Evolutionary conservation across 2,797 vertebrate species (phyloP), one percentile per base, ranked within the genome.

Genomic region (Phataginus tetradactyla): DNA sequence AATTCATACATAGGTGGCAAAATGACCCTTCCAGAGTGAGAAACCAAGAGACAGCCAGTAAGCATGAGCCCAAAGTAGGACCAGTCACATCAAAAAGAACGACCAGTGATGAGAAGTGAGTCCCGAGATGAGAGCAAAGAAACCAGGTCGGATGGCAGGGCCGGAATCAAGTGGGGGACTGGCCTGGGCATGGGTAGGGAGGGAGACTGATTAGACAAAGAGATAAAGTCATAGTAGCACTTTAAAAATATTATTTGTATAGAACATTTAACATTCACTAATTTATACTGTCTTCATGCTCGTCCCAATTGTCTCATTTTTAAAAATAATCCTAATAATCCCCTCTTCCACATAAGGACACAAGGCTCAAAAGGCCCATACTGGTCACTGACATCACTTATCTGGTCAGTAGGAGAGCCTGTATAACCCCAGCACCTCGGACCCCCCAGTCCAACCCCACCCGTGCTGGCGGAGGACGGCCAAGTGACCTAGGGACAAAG

Each of bases 401-500:
- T 61, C 37, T 64, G 11, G 9, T 66, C 10, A 59, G n/a, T 7
- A 37, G 42, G 23, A 25, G 34, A 80, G 63, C 7, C 71, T 53
- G 51, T 42, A 63, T 63, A 85, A 61, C 49, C 11, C n/a, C 29
- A 11, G 15, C 10, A 63, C 27, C 74, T 27, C 21, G 42, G 55
- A 37, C 29, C 17, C 39, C 18, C 2, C 11, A 23, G 0, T 45
- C 64, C 20, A 53, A 29, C 55, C 39, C 5, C 45, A 25, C 8
- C 1, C 25, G 34, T 1, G 23, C 39, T 49, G n/a, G 34, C 59
- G 37, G 23, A 68, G 10, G 51, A 27, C 20, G 17, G 13, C 4
- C 1, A 0, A 3, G 8, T 0, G 0, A 27, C 11, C n/a, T 25
- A 34, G 11, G 10, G 64, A 69, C 17, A 45, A 49, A 55, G 6